phyloP scores from a whole-genome alignment of 2,888 invertebrate species.

The Acanthosepion pharaonis region DNA sequence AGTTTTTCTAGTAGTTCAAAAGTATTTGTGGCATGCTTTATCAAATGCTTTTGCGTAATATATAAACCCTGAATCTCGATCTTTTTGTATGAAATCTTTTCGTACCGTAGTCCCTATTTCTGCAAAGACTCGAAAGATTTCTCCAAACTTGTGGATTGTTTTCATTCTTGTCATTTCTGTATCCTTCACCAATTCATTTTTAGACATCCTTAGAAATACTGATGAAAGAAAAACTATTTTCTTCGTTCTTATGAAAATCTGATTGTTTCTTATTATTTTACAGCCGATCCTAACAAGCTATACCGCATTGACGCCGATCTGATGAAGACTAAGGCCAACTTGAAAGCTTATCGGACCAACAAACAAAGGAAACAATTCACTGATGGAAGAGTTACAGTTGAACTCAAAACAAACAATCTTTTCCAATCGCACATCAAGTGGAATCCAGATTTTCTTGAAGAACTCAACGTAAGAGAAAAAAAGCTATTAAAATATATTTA shows the following conservation, averaged over 20 bases:
- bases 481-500: not conserved
- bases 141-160: no score
- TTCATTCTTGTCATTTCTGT: no score
- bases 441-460: conserved; percentile 1
- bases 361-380: not conserved
- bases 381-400: not conserved
- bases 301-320: conserved; percentile 16
- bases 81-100: no score
- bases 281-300: not conserved
- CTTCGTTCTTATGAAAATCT: not conserved
- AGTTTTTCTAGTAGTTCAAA: no score
- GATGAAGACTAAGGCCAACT: not conserved
- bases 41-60: no score
- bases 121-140: no score
- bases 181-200: no score
- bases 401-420: not conserved
- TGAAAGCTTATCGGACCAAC: not conserved
- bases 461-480: not conserved
- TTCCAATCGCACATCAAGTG: not conserved
- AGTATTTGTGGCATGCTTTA: no score
- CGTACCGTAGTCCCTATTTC: rapidly evolving
- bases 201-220: no score
- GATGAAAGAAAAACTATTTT: not conserved
- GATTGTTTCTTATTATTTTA: not conserved
- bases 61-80: no score